Conservation (phyloP, 1,140 invertebrate genomes). For the Macrobrachium rosenbergii region DNA sequence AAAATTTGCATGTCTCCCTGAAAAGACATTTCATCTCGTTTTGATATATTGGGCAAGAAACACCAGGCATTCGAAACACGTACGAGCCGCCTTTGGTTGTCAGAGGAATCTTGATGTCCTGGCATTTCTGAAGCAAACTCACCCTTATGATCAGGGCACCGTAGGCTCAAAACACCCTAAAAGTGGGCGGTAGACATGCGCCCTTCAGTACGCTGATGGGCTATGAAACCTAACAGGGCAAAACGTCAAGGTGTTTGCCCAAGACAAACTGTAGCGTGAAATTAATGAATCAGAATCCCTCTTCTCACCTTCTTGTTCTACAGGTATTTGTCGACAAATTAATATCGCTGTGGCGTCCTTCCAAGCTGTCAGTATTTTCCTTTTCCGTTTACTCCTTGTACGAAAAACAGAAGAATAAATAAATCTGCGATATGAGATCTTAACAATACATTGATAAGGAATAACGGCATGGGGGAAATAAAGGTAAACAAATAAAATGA, state of each 20-base stretch:
- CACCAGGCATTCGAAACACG: conserved; percentile 38
- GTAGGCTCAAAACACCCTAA: not conserved
- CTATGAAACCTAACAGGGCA: conserved; percentile 46
- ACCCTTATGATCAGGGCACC: not conserved
- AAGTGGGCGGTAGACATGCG: not conserved
- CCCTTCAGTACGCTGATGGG: conserved; percentile 2
- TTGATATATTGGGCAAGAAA: conserved; percentile 50
- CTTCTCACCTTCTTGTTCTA: not conserved
- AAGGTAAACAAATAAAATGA: too few relatives aligned
- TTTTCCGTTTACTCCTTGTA: too few relatives aligned
- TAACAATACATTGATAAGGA: too few relatives aligned
- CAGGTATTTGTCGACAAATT: too few relatives aligned
- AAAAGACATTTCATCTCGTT: conserved; percentile 55
- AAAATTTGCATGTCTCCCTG: conserved; percentile 44
- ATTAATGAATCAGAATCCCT: conserved; percentile 49
- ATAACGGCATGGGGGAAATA: too few relatives aligned
- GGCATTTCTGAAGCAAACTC: not conserved
- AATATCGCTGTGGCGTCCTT: too few relatives aligned
- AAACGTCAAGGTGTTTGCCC: conserved; percentile 51
- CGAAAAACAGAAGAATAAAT: too few relatives aligned
- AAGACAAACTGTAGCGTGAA: conserved; percentile 54
- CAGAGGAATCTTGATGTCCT: not conserved
- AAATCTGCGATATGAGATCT: too few relatives aligned
- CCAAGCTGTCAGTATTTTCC: too few relatives aligned
- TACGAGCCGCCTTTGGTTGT: conserved; percentile 14